Base-by-base conservation (phyloP, 1,140 invertebrate species). In the Yoshiicerus persimilis region DNA sequence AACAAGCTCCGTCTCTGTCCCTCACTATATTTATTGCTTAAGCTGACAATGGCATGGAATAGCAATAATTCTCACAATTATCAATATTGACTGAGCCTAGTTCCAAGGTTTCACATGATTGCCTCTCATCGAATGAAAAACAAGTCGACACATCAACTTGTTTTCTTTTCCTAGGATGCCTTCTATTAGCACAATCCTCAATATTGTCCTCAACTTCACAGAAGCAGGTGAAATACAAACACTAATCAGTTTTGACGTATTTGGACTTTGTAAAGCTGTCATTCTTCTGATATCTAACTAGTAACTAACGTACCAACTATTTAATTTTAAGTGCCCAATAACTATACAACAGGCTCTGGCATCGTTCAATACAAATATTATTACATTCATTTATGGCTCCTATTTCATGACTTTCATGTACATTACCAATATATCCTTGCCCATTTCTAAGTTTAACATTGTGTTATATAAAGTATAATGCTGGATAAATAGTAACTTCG, bases 61-160 rank as follows among this genome's bases (percentile, higher is more conserved):
- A 88, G 64, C 84, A 88, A 88, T 88, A 86, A 86, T 88, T 88
- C 85, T 84, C 85, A 88, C 88, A 88, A 88, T 88, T 88, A 88
- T 86, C 88, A 88, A 88, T 88, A 88, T 88, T 88, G 66, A 86
- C 88, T 86, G 41, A 86, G 83, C 87, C 64, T 23, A 87, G 84
- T 88, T 88, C 75, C 88, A 88, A 88, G 88, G 88, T 86, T 88
- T 86, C 84, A 56, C 84, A 88, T 88, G 87, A 84, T 88, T 88
- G 77, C 77, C 70, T 88, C 84, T 64, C 87, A 77, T 64, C 87
- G 77, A 83, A 87, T 87, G 87, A 87, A 87, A 87, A 87, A 87
- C 87, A 87, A 80, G 87, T 87, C 77, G 27, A 87, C 39, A 41
- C 87, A 83, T 39, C 86, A 64, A 56, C 39, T 84, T 84, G 83